Base-by-base conservation (phyloP, 1,140 invertebrate genomes). In the Aleiodes sp. region DNA sequence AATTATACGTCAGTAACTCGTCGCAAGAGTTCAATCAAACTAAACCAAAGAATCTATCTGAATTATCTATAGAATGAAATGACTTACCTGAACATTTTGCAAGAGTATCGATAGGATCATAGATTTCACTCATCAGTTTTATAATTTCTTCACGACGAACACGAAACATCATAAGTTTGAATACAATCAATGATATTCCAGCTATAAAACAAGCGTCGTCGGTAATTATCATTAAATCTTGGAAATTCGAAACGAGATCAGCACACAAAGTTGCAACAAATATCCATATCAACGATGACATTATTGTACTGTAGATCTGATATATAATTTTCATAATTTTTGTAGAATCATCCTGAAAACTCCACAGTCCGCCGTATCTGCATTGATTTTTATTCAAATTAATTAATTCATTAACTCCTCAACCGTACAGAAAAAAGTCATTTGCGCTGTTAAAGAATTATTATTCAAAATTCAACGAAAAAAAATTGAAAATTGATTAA, bases 131-230 rank as follows among this genome's bases (percentile, higher is more conserved):
- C 6, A 76, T 68, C 21, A 78, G 64, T 62, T 46, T 70, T 28
- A 41, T 57, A 60, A 82, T 81, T 41, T 70, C 69, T n/a, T 73
- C 60, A 21, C 41, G 74, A n/a, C 65, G 69, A 31, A 68, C 68
- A 64, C 80, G 78, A 65, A 75, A 78, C 68, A 73, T 73, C 31
- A 80, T 75, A n/a, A 71, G 24, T 60, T 76, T 79, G 39, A 74
- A 74, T 7, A 75, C 57, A 6, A 79, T 67, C 0, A 78, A 70
- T 1, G 64, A 2, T 16, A 75, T 70, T 6, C 74, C 76, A 7
- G 71, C 72, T 12, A 78, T 66, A 16, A 77, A 69, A 46, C 78
- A 80, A 3, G 75, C 76, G 12, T 75, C 70, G 35, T 81, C 76
- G 37, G 76, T 80, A 33, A 76, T 65, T 16, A 78, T 75, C 39